A percentile compares a stretch with the other conserved stretches of the same genome.
Evolutionary conservation across 1,140 invertebrate species (phyloP).

Genomic region (Oscheius sp.): DNA sequence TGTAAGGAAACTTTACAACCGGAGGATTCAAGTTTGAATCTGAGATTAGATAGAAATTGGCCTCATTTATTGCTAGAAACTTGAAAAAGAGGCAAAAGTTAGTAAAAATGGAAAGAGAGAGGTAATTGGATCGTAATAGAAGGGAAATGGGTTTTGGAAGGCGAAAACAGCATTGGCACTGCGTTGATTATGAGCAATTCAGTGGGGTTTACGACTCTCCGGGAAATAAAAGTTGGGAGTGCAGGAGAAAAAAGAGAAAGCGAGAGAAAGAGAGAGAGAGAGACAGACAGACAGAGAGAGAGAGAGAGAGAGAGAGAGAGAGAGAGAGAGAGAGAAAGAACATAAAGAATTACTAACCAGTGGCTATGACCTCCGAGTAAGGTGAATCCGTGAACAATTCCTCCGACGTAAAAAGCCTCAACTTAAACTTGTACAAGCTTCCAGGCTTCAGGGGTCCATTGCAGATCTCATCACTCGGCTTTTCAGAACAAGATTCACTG

Average conservation of each 20-base stretch:
- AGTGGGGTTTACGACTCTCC: too few relatives aligned
- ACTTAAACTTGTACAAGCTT: conserved; percentile 49
- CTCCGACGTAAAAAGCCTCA: conserved; percentile 51
- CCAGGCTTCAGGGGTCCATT: conserved; percentile 55
- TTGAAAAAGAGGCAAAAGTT: too few relatives aligned
- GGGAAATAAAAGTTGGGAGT: not conserved
- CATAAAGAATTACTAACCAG: conserved; percentile 43
- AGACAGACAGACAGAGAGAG: conserved; percentile 3
- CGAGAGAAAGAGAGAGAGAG: not conserved
- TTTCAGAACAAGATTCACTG: conserved; percentile 44
- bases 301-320: not conserved
- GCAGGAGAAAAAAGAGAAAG: not conserved
- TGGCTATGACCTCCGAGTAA: conserved; percentile 51
- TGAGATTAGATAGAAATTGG: too few relatives aligned
- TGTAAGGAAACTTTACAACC: too few relatives aligned
- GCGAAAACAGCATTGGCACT: too few relatives aligned
- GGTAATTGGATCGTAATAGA: too few relatives aligned
- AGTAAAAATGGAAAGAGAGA: too few relatives aligned
- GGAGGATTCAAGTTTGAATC: too few relatives aligned
- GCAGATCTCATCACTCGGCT: conserved; percentile 39
- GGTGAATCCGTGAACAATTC: conserved; percentile 54
- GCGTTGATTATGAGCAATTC: too few relatives aligned
- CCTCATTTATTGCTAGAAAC: too few relatives aligned
- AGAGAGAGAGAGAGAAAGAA: not conserved
- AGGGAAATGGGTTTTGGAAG: too few relatives aligned